Evolutionary conservation across 2,888 invertebrate species (phyloP), one percentile per base, ranked within the genome.

Genomic region (Lycophotia porphyrea): DNA sequence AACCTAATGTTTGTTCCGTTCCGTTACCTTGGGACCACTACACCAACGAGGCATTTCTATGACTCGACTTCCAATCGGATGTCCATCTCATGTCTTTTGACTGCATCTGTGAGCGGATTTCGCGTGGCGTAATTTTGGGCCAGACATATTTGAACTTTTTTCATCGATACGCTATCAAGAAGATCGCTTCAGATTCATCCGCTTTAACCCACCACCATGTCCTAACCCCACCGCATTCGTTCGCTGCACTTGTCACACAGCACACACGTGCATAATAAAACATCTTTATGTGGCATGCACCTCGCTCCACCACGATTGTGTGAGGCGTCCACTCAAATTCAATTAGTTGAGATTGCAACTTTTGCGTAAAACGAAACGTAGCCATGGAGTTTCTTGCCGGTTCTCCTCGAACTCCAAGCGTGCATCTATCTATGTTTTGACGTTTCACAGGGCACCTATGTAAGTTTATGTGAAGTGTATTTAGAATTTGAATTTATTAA

Each of bases 191-290:
- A 9, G n/a, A 18, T 39, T 44, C 5, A 75, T 8, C 60, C 85
- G 82, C 82, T 65, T 44, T 44, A 60, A 2, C 55, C 24, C 5
- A 24, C 47, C 72, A 78, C 69, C 42, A 13, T 44, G 66, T 1
- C 47, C 39, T 5, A 18, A 60, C 27, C 70, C 34, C 69, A 36
- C n/a, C 39, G 76, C 83, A 73, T 82, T 86, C 84, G 84, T 83
- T 82, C 80, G 80, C 84, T 89, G 88, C 88, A 88, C 89, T 88
- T 88, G 88, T 88, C 89, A 86, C 82, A 88, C 83, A 80, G 76
- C 89, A 85, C 83, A 88, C 83, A 80, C 81, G 80, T 71, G 82
- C 83, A 88, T 85, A 86, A 87, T 88, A 88, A 86, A 85, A 86
- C 82, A 87, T 86, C 88, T 88, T 85, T 84, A 88, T 84, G 87